phyloP scores from a whole-genome alignment of 2,888 invertebrate species.

The Cylindroiulus punctatus region DNA sequence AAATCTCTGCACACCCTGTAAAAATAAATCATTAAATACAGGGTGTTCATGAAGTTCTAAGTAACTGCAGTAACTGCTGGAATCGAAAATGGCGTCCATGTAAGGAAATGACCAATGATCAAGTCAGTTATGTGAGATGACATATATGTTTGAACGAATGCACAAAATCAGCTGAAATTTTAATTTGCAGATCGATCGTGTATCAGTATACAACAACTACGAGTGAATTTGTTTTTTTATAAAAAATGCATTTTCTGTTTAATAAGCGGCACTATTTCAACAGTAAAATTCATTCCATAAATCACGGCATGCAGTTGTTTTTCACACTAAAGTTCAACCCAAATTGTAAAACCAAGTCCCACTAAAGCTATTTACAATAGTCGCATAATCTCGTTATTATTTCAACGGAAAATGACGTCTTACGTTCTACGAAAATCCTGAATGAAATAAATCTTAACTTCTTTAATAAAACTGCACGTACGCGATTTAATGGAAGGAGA shows the following conservation, averaged over 20 bases:
- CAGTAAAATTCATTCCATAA: not conserved
- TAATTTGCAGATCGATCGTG: no score
- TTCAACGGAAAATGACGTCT: not conserved
- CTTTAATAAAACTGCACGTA: not conserved
- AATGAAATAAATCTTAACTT: not conserved
- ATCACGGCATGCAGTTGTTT: not conserved
- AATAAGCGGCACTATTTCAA: not conserved
- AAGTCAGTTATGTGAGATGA: no score
- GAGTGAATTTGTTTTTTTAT: no score
- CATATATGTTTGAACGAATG: no score
- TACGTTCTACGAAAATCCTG: not conserved
- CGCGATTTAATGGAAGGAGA: not conserved
- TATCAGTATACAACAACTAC: no score
- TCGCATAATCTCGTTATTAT: not conserved
- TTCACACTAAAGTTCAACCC: not conserved
- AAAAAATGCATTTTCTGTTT: not conserved
- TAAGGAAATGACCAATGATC: no score
- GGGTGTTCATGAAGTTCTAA: no score
- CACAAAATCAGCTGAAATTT: no score
- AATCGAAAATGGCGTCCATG: no score
- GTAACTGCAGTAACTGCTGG: no score
- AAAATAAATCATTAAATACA: not conserved
- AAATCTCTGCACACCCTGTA: not conserved
- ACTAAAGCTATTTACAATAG: not conserved
- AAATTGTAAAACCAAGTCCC: not conserved